phyloP scores from a whole-genome alignment of 1,140 invertebrate species.

The Mercenaria mercenaria region DNA sequence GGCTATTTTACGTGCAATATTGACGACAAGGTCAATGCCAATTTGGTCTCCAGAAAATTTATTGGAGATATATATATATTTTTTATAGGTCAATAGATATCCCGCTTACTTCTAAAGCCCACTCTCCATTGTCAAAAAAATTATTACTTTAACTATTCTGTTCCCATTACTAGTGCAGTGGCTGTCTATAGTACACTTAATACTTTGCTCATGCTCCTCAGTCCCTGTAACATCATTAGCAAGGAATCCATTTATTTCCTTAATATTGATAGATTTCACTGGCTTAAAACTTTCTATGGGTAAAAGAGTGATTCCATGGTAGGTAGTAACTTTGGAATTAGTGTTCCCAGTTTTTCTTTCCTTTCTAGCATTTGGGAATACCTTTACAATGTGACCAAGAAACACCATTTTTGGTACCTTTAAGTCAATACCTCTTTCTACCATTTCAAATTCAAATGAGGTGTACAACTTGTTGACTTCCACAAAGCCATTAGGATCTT shows the following conservation, averaged over 20 bases:
- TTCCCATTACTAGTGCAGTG: neutral
- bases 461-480: constrained; percentile 30
- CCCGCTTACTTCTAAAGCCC: neutral
- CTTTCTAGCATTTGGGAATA: neutral
- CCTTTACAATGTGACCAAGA: neutral
- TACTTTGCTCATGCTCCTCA: neutral
- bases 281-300: neutral
- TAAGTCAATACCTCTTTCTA: constrained; percentile 19
- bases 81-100: neutral
- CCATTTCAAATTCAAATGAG: constrained; percentile 8
- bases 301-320: neutral
- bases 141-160: neutral
- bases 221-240: neutral
- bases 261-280: neutral
- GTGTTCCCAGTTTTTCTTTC: neutral
- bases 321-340: neutral
- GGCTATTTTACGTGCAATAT: neutral
- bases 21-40: neutral
- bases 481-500: neutral
- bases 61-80: neutral
- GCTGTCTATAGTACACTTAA: neutral
- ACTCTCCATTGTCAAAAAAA: neutral
- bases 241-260: neutral
- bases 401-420: neutral
- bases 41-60: neutral